These are phyloP conservation scores for Molanna angustata DNA, from an alignment of 2,888 invertebrate species.

Conservation along the genomic window DNA sequence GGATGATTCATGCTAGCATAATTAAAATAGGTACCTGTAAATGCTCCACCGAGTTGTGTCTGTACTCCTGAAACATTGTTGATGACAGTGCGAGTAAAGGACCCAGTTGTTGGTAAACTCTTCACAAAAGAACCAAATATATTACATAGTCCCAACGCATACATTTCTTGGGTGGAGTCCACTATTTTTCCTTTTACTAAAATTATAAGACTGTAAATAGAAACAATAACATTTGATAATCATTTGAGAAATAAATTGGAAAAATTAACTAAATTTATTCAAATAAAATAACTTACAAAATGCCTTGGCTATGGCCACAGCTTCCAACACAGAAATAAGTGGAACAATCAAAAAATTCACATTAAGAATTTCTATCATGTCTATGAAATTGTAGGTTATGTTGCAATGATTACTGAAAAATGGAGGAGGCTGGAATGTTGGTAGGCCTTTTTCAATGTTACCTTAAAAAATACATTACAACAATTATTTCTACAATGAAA, in stretches of 20 bases:
- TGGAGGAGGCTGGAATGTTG: slow-evolving; percentile 64
- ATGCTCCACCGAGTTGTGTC: slow-evolving; percentile 76
- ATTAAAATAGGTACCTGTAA: slow-evolving; percentile 64
- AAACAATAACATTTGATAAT: too few relatives aligned
- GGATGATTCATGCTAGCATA: too few relatives aligned
- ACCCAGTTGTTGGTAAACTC: slow-evolving; percentile 85
- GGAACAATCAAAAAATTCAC: slow-evolving; percentile 66
- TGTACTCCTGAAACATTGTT: slow-evolving; percentile 88
- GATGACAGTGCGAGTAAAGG: slow-evolving; percentile 84
- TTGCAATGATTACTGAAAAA: slow-evolving; percentile 60
- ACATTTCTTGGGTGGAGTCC: slow-evolving; percentile 87
- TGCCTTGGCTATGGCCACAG: slow-evolving; percentile 72
- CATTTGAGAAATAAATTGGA: too few relatives aligned
- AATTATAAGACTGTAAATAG: too few relatives aligned
- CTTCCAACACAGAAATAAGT: slow-evolving; percentile 69
- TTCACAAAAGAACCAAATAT: slow-evolving; percentile 75
- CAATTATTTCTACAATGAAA: too few relatives aligned
- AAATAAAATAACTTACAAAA: slow-evolving; percentile 60
- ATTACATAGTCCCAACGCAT: slow-evolving; percentile 81
- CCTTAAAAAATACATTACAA: too few relatives aligned
- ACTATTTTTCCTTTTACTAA: slow-evolving; percentile 71
- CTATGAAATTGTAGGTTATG: slow-evolving; percentile 56
- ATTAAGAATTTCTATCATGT: slow-evolving; percentile 62
- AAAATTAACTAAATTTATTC: neutral
- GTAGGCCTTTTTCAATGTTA: slow-evolving; percentile 66